These are phyloP conservation scores for Rhynchonycteris naso DNA, from an alignment of 2,797 vertebrate genomes.

Conservation along the genomic window DNA sequence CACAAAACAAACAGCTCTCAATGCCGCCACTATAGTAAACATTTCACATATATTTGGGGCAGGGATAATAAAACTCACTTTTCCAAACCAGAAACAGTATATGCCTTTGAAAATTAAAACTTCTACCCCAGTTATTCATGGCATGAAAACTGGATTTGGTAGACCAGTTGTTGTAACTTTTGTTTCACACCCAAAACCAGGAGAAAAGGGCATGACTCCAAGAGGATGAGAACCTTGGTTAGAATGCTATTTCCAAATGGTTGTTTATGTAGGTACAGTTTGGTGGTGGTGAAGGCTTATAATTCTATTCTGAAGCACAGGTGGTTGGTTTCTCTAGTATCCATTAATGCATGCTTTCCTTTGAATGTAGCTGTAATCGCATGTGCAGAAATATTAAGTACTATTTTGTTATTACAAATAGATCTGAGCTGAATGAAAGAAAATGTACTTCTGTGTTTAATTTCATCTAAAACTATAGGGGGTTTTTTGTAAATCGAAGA, in stretches of 20 bases:
- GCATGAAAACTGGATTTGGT: background rate
- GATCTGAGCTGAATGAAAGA: constrained; percentile 83
- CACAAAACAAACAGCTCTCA: background rate
- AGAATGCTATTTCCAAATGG: constrained; percentile 88
- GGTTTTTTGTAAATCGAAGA: constrained; percentile 18
- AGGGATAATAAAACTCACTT: background rate
- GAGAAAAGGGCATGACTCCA: constrained; percentile 50
- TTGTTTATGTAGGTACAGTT: constrained; percentile 78
- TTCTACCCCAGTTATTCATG: background rate
- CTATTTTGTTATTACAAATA: constrained; percentile 78
- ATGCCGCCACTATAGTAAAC: background rate
- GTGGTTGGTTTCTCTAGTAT: constrained; percentile 82
- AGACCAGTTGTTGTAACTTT: background rate
- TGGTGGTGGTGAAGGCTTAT: constrained; percentile 83
- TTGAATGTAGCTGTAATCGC: constrained; percentile 80
- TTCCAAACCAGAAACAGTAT: background rate
- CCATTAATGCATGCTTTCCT: constrained; percentile 85
- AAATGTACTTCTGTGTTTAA: background rate
- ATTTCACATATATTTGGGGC: background rate
- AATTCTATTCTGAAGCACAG: constrained; percentile 78
- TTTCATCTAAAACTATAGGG: background rate
- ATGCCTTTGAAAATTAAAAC: constrained; percentile 32
- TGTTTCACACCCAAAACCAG: background rate
- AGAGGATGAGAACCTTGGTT: constrained; percentile 21
- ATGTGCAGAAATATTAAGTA: constrained; percentile 81